Percentiles rank a stretch among this genome's conserved stretches.
phyloP scores from a whole-genome alignment of 1,140 invertebrate genomes.

The Aphis craccivora region DNA sequence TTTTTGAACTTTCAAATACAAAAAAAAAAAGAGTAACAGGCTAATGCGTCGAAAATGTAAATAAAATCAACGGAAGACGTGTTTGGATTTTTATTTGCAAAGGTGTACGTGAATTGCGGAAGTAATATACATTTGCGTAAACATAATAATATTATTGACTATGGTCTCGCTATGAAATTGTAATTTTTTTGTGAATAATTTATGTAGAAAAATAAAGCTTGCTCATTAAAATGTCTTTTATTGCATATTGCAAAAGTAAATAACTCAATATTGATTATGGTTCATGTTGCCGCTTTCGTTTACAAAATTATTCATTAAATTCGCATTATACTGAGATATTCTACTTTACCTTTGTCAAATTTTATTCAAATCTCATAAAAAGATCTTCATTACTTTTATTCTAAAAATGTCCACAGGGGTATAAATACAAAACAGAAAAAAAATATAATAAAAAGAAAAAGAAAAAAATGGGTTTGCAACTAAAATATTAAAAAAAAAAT shows the following conservation, averaged over 20 bases:
- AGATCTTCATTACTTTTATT: constrained; percentile 8
- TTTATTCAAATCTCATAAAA: not conserved
- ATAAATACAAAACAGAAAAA: not conserved
- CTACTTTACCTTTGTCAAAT: not conserved
- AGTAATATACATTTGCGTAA: not conserved
- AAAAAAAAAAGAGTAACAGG: too few species aligned
- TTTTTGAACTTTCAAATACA: too few species aligned
- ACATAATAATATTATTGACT: not conserved
- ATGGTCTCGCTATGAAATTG: not conserved
- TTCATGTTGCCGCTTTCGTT: not conserved
- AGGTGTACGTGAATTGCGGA: not conserved
- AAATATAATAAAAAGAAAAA: constrained; percentile 8
- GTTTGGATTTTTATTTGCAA: not conserved
- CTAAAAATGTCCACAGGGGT: not conserved
- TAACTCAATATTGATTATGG: constrained; percentile 23
- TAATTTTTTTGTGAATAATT: not conserved
- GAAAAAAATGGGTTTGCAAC: too few species aligned
- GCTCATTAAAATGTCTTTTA: constrained; percentile 28
- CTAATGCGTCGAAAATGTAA: too few species aligned
- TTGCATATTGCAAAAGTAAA: not conserved
- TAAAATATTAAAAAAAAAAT: not conserved
- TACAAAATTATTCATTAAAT: constrained; percentile 25
- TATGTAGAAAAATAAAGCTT: not conserved
- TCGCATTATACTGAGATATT: not conserved
- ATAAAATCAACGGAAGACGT: not conserved